phyloP scores from a whole-genome alignment of 2,113 vertebrate genomes.

The Pelecanoides urinatrix region DNA sequence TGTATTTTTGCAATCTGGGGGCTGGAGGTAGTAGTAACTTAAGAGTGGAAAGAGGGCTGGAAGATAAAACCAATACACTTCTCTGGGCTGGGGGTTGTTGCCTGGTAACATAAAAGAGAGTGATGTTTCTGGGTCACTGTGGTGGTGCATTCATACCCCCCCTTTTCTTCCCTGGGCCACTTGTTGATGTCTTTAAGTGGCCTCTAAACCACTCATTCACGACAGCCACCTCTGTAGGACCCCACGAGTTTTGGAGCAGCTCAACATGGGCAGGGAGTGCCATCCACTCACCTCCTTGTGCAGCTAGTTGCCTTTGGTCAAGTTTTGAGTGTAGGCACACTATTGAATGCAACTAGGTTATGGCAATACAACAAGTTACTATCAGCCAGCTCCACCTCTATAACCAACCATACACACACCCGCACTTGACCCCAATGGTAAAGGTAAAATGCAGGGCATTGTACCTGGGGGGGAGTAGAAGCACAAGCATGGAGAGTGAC shows the following conservation, averaged over 20 bases:
- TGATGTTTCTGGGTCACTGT: background rate
- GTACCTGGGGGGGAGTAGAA: background rate
- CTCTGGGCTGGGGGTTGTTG: background rate
- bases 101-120: background rate
- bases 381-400: background rate
- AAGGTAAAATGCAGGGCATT: background rate
- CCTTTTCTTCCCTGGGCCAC: too few relatives aligned
- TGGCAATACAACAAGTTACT: background rate
- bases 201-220: too few relatives aligned
- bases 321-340: background rate
- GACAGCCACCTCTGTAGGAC: background rate
- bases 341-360: background rate
- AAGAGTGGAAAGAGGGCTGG: background rate
- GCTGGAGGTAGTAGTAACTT: background rate
- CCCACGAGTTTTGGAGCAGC: background rate
- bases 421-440: fast-evolving
- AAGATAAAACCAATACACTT: background rate
- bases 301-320: background rate
- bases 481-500: background rate
- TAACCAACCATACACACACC: background rate
- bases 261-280: background rate
- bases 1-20: background rate
- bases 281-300: background rate
- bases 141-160: too few relatives aligned
- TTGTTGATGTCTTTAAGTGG: too few relatives aligned